Evolutionary conservation across 2,888 invertebrate species (phyloP), one percentile per base, ranked within the genome.

Genomic region (Tortrix viridana): DNA sequence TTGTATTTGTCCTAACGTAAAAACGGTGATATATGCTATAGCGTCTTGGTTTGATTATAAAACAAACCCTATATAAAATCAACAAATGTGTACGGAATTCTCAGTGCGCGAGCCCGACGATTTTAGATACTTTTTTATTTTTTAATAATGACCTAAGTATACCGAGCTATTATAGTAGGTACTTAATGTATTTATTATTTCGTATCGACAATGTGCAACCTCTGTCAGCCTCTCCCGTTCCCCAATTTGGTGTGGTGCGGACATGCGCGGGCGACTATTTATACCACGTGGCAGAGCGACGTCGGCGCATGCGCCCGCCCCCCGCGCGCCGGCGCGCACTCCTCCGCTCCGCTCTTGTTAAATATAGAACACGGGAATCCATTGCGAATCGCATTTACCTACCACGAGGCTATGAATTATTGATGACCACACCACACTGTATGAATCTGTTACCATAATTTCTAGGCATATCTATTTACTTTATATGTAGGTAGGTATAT

Each of bases 211-310:
- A 74, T 69, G 74, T 72, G 72, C 73, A 57, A 41, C 59, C 55
- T 44, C 73, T 70, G 64, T 71, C 71, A 71, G 69, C 74, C 75
- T 80, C 78, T 76, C 81, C 70, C 86, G 84, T 83, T 80, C 86
- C 90, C 90, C 86, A 71, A 90, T 90, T 89, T 87, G 90, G 90
- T 80, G 80, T 76, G 89, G 79, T 75, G 75, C 82, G 76, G 80
- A 82, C 85, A 82, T 83, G 86, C 86, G 87, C 82, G 70, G 74
- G 84, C 83, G 80, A 78, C 89, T 90, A 90, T 90, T 89, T 83
- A 88, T 90, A 89, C 82, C 84, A 85, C 84, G 86, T 86, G 86
- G 84, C 82, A 69, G 73, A 69, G 71, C 73, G 72, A 68, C 65
- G 71, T 66, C 73, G 61, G 68, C 64, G 49, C 54, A 50, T 47